Evolutionary conservation across 2,888 invertebrate genomes (phyloP).

Genomic region (Dioctria rufipes): DNA sequence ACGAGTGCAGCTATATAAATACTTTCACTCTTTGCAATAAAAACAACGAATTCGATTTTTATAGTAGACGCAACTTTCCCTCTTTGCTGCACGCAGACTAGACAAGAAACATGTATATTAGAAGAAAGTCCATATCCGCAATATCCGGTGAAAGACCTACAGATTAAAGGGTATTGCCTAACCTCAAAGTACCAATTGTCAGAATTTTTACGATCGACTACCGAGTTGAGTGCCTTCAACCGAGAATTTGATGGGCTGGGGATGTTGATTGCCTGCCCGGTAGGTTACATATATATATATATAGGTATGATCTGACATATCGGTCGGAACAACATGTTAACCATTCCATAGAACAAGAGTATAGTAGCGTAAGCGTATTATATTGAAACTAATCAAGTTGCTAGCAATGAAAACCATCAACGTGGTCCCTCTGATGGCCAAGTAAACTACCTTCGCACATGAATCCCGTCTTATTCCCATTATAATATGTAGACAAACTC

Average conservation of each 20-base stretch:
- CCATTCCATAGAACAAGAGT: background rate
- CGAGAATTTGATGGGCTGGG: conserved; percentile 40
- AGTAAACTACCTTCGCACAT: conserved; percentile 53
- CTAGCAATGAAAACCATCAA: conserved; percentile 51
- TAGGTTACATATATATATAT: background rate
- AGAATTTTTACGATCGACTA: conserved; percentile 53
- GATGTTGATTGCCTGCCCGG: conserved; percentile 41
- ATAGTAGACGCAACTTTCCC: conserved; percentile 38
- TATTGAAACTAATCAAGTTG: conserved; percentile 58
- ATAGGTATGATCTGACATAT: no score
- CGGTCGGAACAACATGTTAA: conserved; percentile 40
- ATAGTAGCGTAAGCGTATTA: background rate
- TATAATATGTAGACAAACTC: background rate
- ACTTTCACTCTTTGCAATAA: conserved; percentile 48
- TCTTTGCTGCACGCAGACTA: conserved; percentile 20
- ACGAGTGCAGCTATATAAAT: conserved; percentile 1
- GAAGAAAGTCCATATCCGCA: conserved; percentile 5
- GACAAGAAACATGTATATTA: background rate
- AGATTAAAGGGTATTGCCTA: conserved; percentile 51
- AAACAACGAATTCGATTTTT: conserved; percentile 55
- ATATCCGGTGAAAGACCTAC: conserved; percentile 14
- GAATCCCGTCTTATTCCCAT: conserved; percentile 43
- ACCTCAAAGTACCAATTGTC: conserved; percentile 54
- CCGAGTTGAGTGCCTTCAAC: conserved; percentile 43
- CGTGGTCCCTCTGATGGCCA: conserved; percentile 48